Conservation (phyloP, 1,140 invertebrate genomes). For the Drosophila miranda region DNA sequence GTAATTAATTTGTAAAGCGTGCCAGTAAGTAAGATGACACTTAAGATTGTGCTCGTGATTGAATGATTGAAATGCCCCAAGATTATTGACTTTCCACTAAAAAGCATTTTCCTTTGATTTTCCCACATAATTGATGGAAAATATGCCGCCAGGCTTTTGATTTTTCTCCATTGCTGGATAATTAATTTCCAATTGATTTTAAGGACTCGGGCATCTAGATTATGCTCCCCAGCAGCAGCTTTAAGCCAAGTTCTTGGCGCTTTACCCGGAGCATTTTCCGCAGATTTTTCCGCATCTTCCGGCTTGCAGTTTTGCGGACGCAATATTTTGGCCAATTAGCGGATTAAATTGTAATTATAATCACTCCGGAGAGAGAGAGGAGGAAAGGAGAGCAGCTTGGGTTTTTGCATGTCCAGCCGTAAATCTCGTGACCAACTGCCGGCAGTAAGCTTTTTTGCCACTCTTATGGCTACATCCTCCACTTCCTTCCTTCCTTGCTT, state of each 20-base stretch:
- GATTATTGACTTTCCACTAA: not conserved
- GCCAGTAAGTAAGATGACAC: conserved; percentile 36
- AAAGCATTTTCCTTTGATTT: conserved; percentile 11
- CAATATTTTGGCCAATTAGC: conserved; percentile 46
- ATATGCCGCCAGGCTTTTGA: conserved; percentile 31
- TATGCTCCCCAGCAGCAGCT: too few relatives aligned
- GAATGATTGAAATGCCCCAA: conserved; percentile 19
- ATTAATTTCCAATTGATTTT: conserved; percentile 72
- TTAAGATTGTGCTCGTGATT: conserved; percentile 17
- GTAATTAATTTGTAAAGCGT: conserved; percentile 37
- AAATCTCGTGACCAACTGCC: conserved; percentile 28
- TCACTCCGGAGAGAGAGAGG: conserved; percentile 23
- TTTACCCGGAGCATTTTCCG: too few relatives aligned
- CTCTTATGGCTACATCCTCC: conserved; percentile 35
- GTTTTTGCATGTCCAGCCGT: conserved; percentile 25
- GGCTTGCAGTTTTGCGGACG: conserved; percentile 17
- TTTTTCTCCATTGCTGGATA: conserved; percentile 32
- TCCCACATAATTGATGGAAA: conserved; percentile 49
- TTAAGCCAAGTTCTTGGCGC: too few relatives aligned
- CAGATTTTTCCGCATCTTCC: conserved; percentile 2
- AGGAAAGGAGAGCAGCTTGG: conserved; percentile 16
- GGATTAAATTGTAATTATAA: conserved; percentile 40
- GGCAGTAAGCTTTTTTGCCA: not conserved
- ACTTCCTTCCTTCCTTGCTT: too few relatives aligned
- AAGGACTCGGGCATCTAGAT: conserved; percentile 10